phyloP scores from a whole-genome alignment of 2,113 vertebrate genomes.

The Cyprinus carpio region DNA sequence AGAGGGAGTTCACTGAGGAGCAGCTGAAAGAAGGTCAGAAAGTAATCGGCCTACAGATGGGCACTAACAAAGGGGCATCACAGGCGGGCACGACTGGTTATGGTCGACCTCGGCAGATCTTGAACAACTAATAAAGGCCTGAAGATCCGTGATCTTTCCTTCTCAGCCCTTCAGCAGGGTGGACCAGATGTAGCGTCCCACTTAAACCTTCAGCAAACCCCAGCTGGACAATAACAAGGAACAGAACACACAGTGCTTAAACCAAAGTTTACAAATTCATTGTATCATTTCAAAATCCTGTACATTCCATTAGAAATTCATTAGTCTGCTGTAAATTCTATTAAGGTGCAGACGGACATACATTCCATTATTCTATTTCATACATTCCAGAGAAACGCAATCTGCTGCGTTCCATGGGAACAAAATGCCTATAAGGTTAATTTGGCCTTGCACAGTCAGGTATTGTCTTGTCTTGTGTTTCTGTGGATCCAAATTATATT shows the following conservation, averaged over 20 bases:
- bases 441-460: not conserved
- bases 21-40: conserved; percentile 90
- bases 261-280: conserved; percentile 5
- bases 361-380: conserved; percentile 49
- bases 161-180: conserved; percentile 44
- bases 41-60: conserved; percentile 95
- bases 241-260: conserved; percentile 51
- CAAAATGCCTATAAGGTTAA: conserved; percentile 4
- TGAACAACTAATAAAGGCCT: conserved; percentile 63
- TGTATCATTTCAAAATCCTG: not conserved
- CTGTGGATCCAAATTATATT: too few species aligned
- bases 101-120: conserved; percentile 89
- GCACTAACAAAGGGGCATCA: conserved; percentile 89
- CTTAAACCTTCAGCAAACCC: conserved; percentile 51
- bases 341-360: conserved; percentile 32
- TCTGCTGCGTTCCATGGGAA: conserved; percentile 17
- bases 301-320: conserved; percentile 27
- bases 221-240: conserved; percentile 69
- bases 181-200: conserved; percentile 44
- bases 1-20: conserved; percentile 88
- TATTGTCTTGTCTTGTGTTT: not conserved
- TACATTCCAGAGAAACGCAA: conserved; percentile 34
- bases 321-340: not conserved
- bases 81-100: conserved; percentile 94
- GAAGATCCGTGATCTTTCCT: not conserved